phyloP scores from a whole-genome alignment of 2,888 invertebrate species.

The Euzophera pinguis region DNA sequence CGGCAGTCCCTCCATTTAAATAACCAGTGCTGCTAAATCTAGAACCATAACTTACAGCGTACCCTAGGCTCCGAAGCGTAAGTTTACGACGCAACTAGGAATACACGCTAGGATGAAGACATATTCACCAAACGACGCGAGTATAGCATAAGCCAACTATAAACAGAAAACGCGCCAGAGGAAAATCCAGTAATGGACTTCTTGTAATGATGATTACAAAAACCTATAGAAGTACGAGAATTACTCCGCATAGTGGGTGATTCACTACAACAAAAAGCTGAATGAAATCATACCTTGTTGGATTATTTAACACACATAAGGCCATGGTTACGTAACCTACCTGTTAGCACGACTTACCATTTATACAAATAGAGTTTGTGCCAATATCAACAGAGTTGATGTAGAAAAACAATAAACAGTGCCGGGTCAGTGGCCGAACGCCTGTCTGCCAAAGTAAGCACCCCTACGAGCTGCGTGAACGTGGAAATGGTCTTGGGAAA shows the following conservation, averaged over 20 bases:
- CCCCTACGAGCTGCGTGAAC: conserved; percentile 37
- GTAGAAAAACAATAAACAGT: conserved; percentile 73
- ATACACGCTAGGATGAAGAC: no score
- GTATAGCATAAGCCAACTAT: no score
- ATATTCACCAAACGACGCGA: no score
- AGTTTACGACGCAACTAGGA: no score
- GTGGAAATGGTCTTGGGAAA: no score
- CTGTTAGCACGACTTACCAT: conserved; percentile 60
- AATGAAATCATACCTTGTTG: conserved; percentile 5
- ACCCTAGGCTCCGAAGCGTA: no score
- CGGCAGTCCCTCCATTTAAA: no score
- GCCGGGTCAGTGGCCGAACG: conserved; percentile 62
- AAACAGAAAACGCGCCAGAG: no score
- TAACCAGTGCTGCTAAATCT: no score
- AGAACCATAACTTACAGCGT: no score
- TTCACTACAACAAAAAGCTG: conserved; percentile 1
- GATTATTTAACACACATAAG: conserved; percentile 29
- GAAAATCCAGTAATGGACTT: no score
- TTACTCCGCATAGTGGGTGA: background rate
- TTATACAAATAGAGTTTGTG: conserved; percentile 72
- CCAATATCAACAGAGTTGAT: conserved; percentile 70
- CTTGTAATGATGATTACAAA: no score
- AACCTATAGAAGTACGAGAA: background rate
- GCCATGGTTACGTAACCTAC: conserved; percentile 55
- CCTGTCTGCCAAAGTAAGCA: conserved; percentile 70